Percentiles rank a stretch among this genome's conserved stretches.
Conservation (phyloP, 2,113 vertebrate species). For the Lepisosteus osseus region DNA sequence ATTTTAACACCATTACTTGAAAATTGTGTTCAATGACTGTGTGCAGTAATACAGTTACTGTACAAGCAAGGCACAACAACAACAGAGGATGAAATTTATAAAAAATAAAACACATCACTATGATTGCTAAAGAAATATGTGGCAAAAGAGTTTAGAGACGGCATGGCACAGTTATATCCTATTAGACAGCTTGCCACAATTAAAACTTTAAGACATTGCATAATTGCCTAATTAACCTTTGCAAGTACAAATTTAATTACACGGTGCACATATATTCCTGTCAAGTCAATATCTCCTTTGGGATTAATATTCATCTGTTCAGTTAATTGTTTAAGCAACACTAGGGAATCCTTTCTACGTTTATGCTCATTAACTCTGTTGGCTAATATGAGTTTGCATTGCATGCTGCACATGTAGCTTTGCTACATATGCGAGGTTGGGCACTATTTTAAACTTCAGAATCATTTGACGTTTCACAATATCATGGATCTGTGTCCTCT, state of each 20-base stretch:
- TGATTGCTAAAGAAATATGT: too few relatives aligned
- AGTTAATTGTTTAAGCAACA: conserved; percentile 10
- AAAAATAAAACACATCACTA: too few relatives aligned
- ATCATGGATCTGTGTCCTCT: neutral
- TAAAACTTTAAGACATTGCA: conserved; percentile 7
- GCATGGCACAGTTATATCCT: neutral
- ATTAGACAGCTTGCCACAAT: conserved; percentile 8
- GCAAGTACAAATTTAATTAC: conserved; percentile 14
- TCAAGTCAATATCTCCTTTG: conserved; percentile 7
- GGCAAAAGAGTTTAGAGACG: neutral
- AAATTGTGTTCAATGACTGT: too few relatives aligned
- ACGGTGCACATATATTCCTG: conserved; percentile 4
- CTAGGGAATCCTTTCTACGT: neutral
- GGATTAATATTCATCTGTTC: conserved; percentile 9
- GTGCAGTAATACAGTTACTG: too few relatives aligned
- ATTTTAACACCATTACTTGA: too few relatives aligned
- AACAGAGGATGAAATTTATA: too few relatives aligned
- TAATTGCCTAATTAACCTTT: conserved; percentile 16
- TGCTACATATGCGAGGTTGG: neutral
- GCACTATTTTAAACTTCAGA: neutral
- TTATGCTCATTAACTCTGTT: neutral
- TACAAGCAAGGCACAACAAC: too few relatives aligned
- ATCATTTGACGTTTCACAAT: neutral
- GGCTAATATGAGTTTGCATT: neutral
- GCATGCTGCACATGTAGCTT: conserved; percentile 1